Evolutionary conservation across 2,888 invertebrate species (phyloP).

Genomic region (Torymus texanus): DNA sequence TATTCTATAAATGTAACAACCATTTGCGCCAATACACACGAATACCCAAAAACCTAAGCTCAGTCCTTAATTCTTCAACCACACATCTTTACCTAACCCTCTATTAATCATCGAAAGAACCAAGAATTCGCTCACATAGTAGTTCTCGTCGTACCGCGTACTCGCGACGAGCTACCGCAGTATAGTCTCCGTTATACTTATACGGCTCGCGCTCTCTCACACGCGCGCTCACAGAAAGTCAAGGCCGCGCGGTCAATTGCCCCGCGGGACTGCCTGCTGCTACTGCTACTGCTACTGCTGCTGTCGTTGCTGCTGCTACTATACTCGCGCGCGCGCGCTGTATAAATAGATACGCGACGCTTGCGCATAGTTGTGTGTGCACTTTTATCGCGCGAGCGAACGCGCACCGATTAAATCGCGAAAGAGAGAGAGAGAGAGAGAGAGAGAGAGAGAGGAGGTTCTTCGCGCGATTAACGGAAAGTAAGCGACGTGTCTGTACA

Average conservation of each 20-base stretch:
- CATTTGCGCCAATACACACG: no score
- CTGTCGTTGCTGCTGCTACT: no score
- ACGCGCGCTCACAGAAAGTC: constrained; percentile 65
- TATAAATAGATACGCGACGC: constrained; percentile 68
- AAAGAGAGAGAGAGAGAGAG: no score
- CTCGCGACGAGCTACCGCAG: background rate
- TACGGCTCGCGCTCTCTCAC: background rate
- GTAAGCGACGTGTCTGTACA: background rate
- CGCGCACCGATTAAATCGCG: background rate
- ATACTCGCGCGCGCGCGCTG: constrained; percentile 59
- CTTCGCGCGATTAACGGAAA: constrained; percentile 46
- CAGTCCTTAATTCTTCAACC: no score
- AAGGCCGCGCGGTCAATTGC: constrained; percentile 73
- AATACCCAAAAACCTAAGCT: no score
- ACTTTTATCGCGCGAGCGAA: constrained; percentile 25
- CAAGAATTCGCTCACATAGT: no score
- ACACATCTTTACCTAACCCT: no score
- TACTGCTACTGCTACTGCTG: background rate
- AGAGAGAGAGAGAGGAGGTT: no score
- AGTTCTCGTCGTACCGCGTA: no score
- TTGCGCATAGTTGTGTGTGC: constrained; percentile 7
- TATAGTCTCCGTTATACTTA: constrained; percentile 49
- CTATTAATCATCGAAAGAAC: no score
- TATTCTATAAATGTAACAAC: no score
- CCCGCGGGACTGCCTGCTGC: constrained; percentile 60